Conservation (phyloP, 2,797 vertebrate species). For the Gambelia wislizenii region DNA sequence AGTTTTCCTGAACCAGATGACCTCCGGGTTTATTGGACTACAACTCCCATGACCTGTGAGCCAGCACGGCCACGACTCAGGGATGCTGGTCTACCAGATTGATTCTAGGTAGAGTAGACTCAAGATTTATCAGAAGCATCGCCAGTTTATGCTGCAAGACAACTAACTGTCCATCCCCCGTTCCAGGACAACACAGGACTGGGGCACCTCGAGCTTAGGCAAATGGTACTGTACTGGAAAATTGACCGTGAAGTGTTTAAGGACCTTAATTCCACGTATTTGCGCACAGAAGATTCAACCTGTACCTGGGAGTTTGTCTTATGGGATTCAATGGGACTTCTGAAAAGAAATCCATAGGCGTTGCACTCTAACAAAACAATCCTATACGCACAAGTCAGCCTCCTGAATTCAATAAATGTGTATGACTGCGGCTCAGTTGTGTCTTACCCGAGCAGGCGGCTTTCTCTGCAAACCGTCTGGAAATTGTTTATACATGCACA, state of each 20-base stretch:
- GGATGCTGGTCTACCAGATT: background rate
- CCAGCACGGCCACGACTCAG: too few species aligned
- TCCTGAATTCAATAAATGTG: too few species aligned
- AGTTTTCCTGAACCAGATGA: too few species aligned
- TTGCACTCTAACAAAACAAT: too few species aligned
- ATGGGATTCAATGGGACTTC: background rate
- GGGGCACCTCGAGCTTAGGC: background rate
- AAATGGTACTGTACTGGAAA: background rate
- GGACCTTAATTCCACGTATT: too few species aligned
- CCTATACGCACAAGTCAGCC: too few species aligned
- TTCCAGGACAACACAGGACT: background rate
- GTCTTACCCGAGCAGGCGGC: too few species aligned
- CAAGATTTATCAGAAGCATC: background rate
- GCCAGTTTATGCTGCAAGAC: background rate
- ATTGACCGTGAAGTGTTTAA: too few species aligned
- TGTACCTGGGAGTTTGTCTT: background rate
- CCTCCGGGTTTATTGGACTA: too few species aligned
- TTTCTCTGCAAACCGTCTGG: background rate
- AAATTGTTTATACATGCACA: background rate
- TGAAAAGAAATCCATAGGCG: background rate
- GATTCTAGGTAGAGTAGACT: background rate
- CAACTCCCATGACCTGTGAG: too few species aligned
- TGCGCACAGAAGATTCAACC: background rate
- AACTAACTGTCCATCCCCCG: background rate
- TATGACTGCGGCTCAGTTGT: too few species aligned